Base-by-base conservation (phyloP, 2,888 invertebrate species). In the Phorcus lineatus region DNA sequence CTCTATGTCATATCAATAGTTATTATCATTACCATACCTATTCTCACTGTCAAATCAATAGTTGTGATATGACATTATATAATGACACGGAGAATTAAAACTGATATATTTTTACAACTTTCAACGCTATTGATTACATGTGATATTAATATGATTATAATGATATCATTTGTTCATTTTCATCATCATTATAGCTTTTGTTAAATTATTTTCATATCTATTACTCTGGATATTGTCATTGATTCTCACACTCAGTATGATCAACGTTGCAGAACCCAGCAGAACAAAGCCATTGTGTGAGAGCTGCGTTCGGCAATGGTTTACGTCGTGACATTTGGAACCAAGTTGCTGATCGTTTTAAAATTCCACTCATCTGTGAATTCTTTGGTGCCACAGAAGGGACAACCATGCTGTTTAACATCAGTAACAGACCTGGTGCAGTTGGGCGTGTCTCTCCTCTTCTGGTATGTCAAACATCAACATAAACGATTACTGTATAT, bases 351-450 rank as follows among this genome's bases (percentile, higher is more conserved):
- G 95, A 95, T 47, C 95, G 99, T 67, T 99, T 98, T 91, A 95
- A 96, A 80, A 97, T 99, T 83, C 94, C 95, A 22, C 94, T 95
- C 83, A 96, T 99, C 6, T 95, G 96, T 0, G 99, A 99, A 93
- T 97, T 99, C 93, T 99, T 99, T 91, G 98, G 98, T 0, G 97
- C 98, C 1, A 99, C 98, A 0, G 99, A 99, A 94, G 98, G 98
- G 86, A 98, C 98, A 90, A 97, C 98, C n/a, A 98, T 98, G 91
- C 97, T 99, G 78, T 97, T 97, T 17, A 99, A 99, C 92, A 95
- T 96, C 17, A 97, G 97, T 91, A 97, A 97, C 89, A 97, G 81
- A 47, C 78, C 86, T 36, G 92, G 92, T 6, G 83, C 88, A 16
- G 83, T 89, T 77, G 92, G 92, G 6, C 79, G 91, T 17, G 67